Base-by-base conservation (phyloP, 2,797 vertebrate genomes). In the Poecile montanus region DNA sequence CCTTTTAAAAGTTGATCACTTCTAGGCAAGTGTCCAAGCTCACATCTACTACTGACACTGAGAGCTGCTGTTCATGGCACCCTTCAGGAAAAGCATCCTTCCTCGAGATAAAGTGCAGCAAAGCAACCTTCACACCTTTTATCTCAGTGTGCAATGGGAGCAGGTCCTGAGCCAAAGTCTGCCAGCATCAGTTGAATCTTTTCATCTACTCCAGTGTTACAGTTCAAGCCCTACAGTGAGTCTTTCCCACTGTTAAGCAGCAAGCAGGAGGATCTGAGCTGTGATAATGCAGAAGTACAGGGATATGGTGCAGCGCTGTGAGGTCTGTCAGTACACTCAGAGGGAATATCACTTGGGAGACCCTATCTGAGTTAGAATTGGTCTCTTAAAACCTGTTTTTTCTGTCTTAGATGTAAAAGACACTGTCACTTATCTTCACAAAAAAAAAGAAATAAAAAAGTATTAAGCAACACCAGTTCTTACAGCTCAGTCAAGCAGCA, bases 81-180 rank as follows among this genome's bases (percentile, higher is more conserved):
- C 38, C 53, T 88, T 70, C 71, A 77, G 54, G 50, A 82, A 80
- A 83, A 79, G 26, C 44, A 76, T 58, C 66, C 61, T 88, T 93
- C 50, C 44, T 85, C 4, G 5, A 81, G 84, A 82, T 73, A 78
- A 86, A 93, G 42, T 34, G 74, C 63, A 71, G 25, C 56, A 85
- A 89, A 90, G 45, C 53, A 86, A 82, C 89, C 51, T 38, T 50
- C 71, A 71, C 60, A 66, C 53, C 67, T 82, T 96, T 94, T 44
- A 81, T 88, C 77, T 61, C 81, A 50, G 29, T 23, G 25, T 3
- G 1, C 61, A 77, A 4, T 36, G 53, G 34, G 34, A 93, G 50
- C 36, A 68, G 50, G 27, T 85, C 57, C 85, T 78, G 65, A 92
- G 71, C 34, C 53, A 61, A 85, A 91, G 63, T 60, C 68, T 85